Evolutionary conservation across 2,797 vertebrate species (phyloP).

Genomic region (Octomys mimax): DNA sequence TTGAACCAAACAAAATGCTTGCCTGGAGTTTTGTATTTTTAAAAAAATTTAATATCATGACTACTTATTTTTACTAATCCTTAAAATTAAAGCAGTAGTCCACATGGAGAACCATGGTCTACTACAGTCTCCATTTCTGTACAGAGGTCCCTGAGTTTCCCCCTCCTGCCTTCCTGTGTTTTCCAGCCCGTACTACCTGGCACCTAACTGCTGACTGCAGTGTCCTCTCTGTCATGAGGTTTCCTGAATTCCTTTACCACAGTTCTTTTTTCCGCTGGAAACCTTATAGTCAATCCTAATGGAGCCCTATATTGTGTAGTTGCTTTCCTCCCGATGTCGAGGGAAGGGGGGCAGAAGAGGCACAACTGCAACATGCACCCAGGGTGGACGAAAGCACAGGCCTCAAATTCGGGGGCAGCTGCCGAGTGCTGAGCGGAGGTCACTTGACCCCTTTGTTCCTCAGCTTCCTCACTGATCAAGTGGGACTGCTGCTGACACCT

Average conservation of each 20-base stretch:
- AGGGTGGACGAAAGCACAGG: neutral
- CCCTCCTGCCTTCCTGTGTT: neutral
- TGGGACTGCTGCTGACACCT: neutral
- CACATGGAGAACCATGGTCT: neutral
- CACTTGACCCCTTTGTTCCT: neutral
- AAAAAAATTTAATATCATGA: neutral
- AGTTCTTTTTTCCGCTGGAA: conserved; percentile 2
- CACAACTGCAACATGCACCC: neutral
- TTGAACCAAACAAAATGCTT: neutral
- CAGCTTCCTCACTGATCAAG: neutral
- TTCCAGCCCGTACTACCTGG: neutral
- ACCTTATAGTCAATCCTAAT: neutral
- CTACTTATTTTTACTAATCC: neutral
- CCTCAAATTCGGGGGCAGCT: neutral
- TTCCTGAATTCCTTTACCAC: neutral
- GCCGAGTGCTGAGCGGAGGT: neutral
- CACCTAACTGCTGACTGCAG: neutral
- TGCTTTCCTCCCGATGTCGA: neutral
- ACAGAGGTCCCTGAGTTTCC: neutral
- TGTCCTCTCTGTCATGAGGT: neutral
- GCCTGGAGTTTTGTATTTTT: neutral
- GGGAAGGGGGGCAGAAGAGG: neutral
- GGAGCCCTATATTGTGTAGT: neutral
- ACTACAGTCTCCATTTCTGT: neutral
- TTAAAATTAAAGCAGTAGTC: neutral